A percentile compares a stretch with the other conserved stretches of the same genome.
phyloP scores from a whole-genome alignment of 2,113 vertebrate species.

The Scortum barcoo region DNA sequence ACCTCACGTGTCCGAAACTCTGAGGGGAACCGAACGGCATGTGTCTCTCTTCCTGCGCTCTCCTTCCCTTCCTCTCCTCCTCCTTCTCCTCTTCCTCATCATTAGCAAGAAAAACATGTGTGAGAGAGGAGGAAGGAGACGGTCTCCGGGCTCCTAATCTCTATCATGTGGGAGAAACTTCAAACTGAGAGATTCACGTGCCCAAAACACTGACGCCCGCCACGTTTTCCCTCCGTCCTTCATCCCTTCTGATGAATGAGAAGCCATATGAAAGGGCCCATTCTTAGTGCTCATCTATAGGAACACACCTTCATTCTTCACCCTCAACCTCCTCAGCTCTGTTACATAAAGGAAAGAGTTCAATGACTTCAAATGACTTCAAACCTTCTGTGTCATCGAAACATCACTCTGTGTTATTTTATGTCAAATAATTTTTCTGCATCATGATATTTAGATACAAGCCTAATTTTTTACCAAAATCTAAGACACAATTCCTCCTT shows the following conservation, averaged over 20 bases:
- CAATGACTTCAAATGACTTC: constrained; percentile 2
- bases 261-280: constrained; percentile 65
- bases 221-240: constrained; percentile 16
- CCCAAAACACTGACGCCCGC: constrained; percentile 41
- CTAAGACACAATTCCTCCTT: too few species aligned
- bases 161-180: constrained; percentile 71
- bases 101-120: constrained; percentile 77
- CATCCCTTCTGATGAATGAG: constrained; percentile 35
- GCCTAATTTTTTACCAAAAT: too few species aligned
- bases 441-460: too few species aligned
- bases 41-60: constrained; percentile 53
- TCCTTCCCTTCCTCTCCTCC: constrained; percentile 43
- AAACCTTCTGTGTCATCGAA: accelerated
- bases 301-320: constrained; percentile 63
- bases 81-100: constrained; percentile 62
- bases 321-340: constrained; percentile 3
- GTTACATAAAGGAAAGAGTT: background rate
- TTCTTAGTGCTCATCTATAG: constrained; percentile 43
- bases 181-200: constrained; percentile 63
- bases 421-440: too few species aligned
- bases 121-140: constrained; percentile 65
- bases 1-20: constrained; percentile 51
- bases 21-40: constrained; percentile 44
- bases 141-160: constrained; percentile 64
- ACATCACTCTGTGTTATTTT: accelerated